Base-by-base conservation (phyloP, 2,888 invertebrate species). In the Drepana falcataria region DNA sequence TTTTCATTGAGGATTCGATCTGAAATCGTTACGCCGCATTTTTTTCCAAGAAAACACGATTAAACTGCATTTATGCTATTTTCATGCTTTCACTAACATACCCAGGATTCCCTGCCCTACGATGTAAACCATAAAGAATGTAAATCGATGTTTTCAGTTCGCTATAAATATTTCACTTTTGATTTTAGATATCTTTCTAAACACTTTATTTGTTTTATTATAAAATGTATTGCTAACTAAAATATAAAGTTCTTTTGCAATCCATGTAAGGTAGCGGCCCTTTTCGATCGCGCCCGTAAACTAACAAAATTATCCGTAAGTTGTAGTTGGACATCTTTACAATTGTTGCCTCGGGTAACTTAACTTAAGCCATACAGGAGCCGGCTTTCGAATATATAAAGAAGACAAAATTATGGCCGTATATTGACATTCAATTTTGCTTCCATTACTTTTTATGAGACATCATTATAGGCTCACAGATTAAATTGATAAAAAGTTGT, bases 361-460 rank as follows among this genome's bases (percentile, higher is more conserved):
- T 49, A 49, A 7, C 7, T 48, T 7, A 44, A 44, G 35, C 37
- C 21, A 40, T 37, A 4, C 33, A 49, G 35, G 3, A 51, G 40
- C 33, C 41, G 3, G 40, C n/a, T 9, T 51, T 9, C 9, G 44
- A 40, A 40, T 9, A 51, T 7, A 51, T 41, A 51, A 40, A 51
- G 41, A 34, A 41, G 51, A 34, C 3, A 51, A 40, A 40, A 40
- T 40, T n/a, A 51, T 34, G 40, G 41, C 40, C 40, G 21, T 51
- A 51, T 40, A 40, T 41, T 40, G 51, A 7, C 34, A 51, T 51
- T 40, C 51, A 51, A 51, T 41, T 40, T 51, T 33, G 3, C 33
- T 34, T 9, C 2, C 51, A 51, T 51, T 41, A 51, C 41, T 41
- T 51, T 51, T 51, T 51, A 51, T 51, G 51, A 34, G 41, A 33